phyloP scores from a whole-genome alignment of 2,888 invertebrate genomes.

The Drosophila birchii region DNA sequence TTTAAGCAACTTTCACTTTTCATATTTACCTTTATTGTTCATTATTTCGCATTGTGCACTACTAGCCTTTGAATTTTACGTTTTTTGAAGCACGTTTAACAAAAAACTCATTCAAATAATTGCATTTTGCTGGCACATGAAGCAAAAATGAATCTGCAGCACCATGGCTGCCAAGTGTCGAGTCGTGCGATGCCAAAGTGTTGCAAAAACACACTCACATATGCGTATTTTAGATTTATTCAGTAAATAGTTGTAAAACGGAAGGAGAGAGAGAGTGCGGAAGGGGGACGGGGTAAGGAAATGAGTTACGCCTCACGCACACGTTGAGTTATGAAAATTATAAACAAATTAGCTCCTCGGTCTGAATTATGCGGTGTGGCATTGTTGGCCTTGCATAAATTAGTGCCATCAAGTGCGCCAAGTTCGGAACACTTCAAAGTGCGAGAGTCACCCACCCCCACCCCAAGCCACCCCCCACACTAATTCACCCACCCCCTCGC shows the following conservation, averaged over 20 bases:
- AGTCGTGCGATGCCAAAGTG: constrained; percentile 44
- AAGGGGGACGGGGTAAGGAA: constrained; percentile 29
- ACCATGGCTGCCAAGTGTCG: constrained; percentile 31
- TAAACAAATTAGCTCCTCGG: constrained; percentile 73
- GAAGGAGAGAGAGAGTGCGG: background rate
- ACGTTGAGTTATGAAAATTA: constrained; percentile 73
- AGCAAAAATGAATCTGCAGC: constrained; percentile 31
- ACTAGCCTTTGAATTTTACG: constrained; percentile 17
- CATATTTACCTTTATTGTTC: constrained; percentile 9
- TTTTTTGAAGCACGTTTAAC: constrained; percentile 43
- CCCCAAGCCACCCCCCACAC: constrained; percentile 15
- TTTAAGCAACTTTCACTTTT: constrained; percentile 32
- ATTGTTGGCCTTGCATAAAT: constrained; percentile 69
- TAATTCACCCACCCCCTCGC: constrained; percentile 13
- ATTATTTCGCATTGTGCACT: constrained; percentile 16
- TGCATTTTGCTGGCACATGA: constrained; percentile 50
- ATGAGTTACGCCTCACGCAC: constrained; percentile 59
- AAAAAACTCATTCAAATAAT: constrained; percentile 44
- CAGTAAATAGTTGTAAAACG: constrained; percentile 32
- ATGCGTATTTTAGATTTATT: constrained; percentile 21
- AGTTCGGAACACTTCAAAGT: constrained; percentile 41
- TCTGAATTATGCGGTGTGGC: constrained; percentile 65
- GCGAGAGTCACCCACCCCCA: constrained; percentile 14
- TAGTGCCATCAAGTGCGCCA: constrained; percentile 60
- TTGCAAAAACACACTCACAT: constrained; percentile 21